Percentiles rank a stretch among this genome's conserved stretches.
Conservation (phyloP, 2,113 vertebrate species). For the Chloroceryle aenea region DNA sequence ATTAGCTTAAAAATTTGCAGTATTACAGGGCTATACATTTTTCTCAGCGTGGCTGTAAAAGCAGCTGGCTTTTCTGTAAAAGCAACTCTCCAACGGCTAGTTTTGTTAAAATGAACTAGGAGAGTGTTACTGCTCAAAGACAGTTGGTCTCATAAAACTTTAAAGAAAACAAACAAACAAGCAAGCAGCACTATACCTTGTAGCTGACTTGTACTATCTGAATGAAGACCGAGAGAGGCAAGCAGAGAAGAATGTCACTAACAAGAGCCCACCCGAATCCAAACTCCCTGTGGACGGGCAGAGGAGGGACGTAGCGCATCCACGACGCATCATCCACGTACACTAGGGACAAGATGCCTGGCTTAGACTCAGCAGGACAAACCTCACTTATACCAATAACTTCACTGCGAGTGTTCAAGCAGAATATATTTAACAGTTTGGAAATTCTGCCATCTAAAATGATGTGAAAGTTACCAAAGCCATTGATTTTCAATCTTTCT, state of each 20-base stretch:
- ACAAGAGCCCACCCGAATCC: conserved; percentile 89
- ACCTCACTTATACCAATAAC: accelerated
- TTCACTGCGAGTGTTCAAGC: neutral
- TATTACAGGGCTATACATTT: neutral
- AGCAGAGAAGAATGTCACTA: conserved; percentile 88
- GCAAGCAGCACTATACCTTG: conserved; percentile 76
- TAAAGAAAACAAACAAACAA: neutral
- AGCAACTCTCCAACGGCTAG: neutral
- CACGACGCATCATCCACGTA: conserved; percentile 84
- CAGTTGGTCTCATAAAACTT: neutral
- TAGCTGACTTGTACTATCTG: conserved; percentile 94
- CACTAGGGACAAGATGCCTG: conserved; percentile 69
- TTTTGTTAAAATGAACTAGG: neutral
- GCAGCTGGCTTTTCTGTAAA: neutral
- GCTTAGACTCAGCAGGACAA: neutral
- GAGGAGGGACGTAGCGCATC: conserved; percentile 87
- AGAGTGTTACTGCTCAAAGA: neutral
- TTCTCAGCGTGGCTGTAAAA: neutral
- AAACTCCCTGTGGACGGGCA: conserved; percentile 84
- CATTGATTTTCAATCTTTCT: neutral
- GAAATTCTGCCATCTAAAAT: neutral
- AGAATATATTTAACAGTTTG: neutral
- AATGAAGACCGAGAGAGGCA: conserved; percentile 92
- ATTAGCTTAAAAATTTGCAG: neutral
- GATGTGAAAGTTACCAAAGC: neutral